phyloP scores from a whole-genome alignment of 2,888 invertebrate species.

The Enchytraeus crypticus region DNA sequence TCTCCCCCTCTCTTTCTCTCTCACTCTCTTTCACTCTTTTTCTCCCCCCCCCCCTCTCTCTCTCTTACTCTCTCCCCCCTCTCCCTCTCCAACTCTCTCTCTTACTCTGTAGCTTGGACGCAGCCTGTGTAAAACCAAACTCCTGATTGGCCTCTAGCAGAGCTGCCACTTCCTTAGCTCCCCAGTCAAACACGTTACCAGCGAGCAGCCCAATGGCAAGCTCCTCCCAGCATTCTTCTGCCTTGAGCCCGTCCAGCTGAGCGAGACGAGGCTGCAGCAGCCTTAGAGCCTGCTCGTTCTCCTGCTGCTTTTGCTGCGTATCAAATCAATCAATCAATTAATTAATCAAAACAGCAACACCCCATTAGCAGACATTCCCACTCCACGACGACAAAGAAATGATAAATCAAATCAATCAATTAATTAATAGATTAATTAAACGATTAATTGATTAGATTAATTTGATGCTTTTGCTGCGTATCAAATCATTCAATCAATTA shows the following conservation, averaged over 20 bases:
- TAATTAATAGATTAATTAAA: too few relatives aligned
- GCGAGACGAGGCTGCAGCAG: constrained; percentile 61
- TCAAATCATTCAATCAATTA: too few relatives aligned
- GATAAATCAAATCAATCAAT: too few relatives aligned
- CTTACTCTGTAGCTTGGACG: constrained; percentile 66
- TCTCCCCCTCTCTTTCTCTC: too few relatives aligned
- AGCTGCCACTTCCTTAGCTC: constrained; percentile 77
- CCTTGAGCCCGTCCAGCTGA: constrained; percentile 60
- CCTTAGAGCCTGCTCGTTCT: constrained; percentile 71
- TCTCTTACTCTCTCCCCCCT: too few relatives aligned
- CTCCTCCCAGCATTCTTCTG: constrained; percentile 50
- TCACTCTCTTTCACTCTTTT: too few relatives aligned
- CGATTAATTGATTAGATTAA: too few relatives aligned
- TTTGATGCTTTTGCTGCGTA: too few relatives aligned
- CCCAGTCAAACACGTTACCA: constrained; percentile 97
- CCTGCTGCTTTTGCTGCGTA: constrained; percentile 70
- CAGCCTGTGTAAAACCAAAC: constrained; percentile 75
- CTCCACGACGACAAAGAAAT: too few relatives aligned
- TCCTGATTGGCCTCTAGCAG: constrained; percentile 61
- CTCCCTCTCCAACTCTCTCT: background rate
- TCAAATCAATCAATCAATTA: background rate
- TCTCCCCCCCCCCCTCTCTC: too few relatives aligned
- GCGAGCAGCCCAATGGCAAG: constrained; percentile 56
- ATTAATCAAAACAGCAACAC: background rate
- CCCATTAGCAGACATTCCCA: too few relatives aligned